phyloP scores from a whole-genome alignment of 2,797 vertebrate species.

The Tenualosa thibaudeaui region DNA sequence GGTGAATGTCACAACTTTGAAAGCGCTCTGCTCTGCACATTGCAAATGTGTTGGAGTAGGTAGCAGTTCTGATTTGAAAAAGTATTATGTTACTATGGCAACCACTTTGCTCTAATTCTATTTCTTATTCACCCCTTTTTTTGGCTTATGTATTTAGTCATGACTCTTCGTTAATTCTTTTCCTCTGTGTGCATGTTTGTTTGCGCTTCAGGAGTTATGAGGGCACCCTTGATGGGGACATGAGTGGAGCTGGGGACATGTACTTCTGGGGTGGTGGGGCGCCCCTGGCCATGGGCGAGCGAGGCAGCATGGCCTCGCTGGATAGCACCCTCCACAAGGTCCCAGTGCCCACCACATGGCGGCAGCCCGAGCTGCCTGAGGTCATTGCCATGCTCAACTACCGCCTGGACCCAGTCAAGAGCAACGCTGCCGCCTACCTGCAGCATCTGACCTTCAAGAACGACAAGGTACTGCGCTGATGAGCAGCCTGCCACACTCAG shows the following conservation, averaged over 20 bases:
- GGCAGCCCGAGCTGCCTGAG: slow-evolving; percentile 92
- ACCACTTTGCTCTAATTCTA: not conserved
- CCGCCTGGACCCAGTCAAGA: slow-evolving; percentile 88
- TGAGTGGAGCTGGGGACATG: slow-evolving; percentile 77
- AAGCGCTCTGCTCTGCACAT: not conserved
- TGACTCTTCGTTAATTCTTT: not conserved
- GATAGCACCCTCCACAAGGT: slow-evolving; percentile 90
- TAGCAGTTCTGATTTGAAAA: not conserved
- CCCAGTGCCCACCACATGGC: slow-evolving; percentile 76
- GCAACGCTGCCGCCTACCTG: slow-evolving; percentile 93
- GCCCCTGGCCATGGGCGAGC: slow-evolving; percentile 87
- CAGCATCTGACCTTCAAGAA: slow-evolving; percentile 96
- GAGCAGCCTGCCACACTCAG: not conserved
- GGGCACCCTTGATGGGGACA: slow-evolving; percentile 87
- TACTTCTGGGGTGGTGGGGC: slow-evolving; percentile 84
- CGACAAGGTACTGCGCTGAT: slow-evolving; percentile 80
- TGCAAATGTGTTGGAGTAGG: not conserved
- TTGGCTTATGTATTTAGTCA: not conserved
- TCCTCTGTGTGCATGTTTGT: not conserved
- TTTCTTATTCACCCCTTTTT: not conserved
- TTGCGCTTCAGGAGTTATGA: slow-evolving; percentile 86
- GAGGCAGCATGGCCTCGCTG: slow-evolving; percentile 93
- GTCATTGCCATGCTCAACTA: slow-evolving; percentile 96
- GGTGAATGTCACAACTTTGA: not conserved
- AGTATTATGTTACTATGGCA: not conserved